Conservation (phyloP, 1,140 invertebrate genomes). For the Rhagoletis pomonella region DNA sequence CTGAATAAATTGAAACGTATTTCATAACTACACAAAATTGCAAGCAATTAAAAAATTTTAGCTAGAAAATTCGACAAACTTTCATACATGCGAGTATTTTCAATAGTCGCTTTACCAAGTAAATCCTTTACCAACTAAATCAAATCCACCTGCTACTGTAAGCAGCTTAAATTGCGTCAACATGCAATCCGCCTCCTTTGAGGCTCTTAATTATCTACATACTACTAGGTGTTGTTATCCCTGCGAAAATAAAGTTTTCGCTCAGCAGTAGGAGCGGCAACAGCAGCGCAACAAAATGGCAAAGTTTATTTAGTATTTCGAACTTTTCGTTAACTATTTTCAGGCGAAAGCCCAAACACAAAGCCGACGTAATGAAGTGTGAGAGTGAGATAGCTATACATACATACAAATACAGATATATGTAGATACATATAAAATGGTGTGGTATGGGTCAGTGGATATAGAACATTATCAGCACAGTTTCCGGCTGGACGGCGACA, state of each 20-base stretch:
- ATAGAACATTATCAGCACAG: slow-evolving; percentile 15
- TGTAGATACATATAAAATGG: background rate
- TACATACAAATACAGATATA: background rate
- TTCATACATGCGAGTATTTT: background rate
- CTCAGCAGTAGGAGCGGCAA: background rate
- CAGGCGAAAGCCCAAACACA: slow-evolving; percentile 23
- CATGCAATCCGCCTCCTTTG: background rate
- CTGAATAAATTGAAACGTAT: background rate
- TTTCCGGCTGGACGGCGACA: slow-evolving; percentile 43
- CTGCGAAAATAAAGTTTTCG: background rate
- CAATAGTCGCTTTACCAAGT: background rate
- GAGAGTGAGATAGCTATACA: background rate
- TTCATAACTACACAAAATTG: background rate
- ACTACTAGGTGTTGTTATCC: slow-evolving; percentile 17
- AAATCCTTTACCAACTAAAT: background rate
- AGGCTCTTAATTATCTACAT: slow-evolving; percentile 30
- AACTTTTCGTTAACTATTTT: slow-evolving; percentile 42
- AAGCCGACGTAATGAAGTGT: slow-evolving; percentile 48
- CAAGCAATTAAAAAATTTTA: background rate
- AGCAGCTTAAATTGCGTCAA: background rate
- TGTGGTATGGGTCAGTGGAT: background rate
- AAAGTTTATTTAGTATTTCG: slow-evolving; percentile 42
- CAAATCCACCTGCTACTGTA: background rate
- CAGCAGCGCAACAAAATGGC: slow-evolving; percentile 10
- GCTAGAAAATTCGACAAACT: too few relatives aligned